Evolutionary conservation across 2,888 invertebrate species (phyloP).

Genomic region (Sarcophaga rosellei): DNA sequence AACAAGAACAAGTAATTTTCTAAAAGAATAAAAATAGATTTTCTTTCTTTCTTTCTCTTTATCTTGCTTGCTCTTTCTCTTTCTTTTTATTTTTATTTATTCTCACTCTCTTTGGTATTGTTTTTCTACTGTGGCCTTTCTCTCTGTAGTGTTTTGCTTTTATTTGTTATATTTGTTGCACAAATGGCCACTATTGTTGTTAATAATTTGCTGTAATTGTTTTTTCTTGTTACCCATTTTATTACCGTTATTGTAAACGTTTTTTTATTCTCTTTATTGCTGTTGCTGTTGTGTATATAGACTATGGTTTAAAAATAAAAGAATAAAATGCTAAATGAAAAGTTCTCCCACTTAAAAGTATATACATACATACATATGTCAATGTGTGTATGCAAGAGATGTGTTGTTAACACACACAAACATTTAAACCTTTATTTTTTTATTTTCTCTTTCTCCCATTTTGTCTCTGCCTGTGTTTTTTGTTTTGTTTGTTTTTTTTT

Average conservation of each 20-base stretch:
- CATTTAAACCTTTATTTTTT: constrained; percentile 46
- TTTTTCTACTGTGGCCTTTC: not conserved
- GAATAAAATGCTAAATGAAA: constrained; percentile 27
- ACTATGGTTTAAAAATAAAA: constrained; percentile 15
- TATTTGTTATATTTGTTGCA: constrained; percentile 58
- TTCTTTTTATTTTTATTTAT: constrained; percentile 9
- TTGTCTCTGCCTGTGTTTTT: not conserved
- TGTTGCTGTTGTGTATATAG: constrained; percentile 3
- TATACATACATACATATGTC: not conserved
- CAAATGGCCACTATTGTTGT: constrained; percentile 70
- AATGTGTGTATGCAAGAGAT: not conserved
- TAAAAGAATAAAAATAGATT: constrained; percentile 39
- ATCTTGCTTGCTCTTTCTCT: not conserved
- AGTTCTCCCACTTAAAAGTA: not conserved
- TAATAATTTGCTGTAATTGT: constrained; percentile 75
- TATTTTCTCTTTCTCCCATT: not conserved
- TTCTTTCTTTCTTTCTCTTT: not conserved
- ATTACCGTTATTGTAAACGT: constrained; percentile 2
- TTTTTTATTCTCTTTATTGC: not conserved
- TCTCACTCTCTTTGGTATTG: too few relatives aligned
- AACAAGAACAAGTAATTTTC: constrained; percentile 56
- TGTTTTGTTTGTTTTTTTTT: constrained; percentile 15
- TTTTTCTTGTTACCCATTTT: constrained; percentile 67
- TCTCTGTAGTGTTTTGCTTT: constrained; percentile 16
- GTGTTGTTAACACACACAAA: constrained; percentile 29